Evolutionary conservation across 2,888 invertebrate species (phyloP).

Genomic region (Polyommatus icarus): DNA sequence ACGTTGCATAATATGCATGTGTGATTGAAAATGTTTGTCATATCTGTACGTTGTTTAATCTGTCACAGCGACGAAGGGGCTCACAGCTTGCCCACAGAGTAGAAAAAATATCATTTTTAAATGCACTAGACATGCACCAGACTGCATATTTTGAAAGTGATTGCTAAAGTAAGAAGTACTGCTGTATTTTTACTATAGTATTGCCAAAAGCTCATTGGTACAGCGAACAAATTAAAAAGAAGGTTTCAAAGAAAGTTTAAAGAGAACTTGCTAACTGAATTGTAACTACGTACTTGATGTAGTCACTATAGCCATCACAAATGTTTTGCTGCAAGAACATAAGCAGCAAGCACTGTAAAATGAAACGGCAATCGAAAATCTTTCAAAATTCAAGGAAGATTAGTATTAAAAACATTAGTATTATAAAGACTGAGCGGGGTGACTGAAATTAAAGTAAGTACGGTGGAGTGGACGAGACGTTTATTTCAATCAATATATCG

Average conservation of each 20-base stretch:
- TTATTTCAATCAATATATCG: too few species aligned
- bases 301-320: not conserved
- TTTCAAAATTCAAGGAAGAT: too few species aligned
- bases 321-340: not conserved
- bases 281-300: not conserved
- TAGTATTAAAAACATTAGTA: too few species aligned
- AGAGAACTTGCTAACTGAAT: not conserved
- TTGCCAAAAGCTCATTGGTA: not conserved
- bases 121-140: conserved; percentile 13
- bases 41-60: conserved; percentile 1
- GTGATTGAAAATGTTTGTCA: conserved; percentile 14
- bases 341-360: too few species aligned
- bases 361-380: too few species aligned
- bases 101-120: conserved; percentile 1
- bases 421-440: too few species aligned
- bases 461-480: too few species aligned
- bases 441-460: too few species aligned
- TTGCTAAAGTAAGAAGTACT: not conserved
- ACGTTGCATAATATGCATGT: not conserved
- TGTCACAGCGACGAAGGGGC: not conserved
- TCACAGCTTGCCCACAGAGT: not conserved
- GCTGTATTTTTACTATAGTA: not conserved
- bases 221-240: not conserved
- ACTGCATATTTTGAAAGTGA: conserved; percentile 8
- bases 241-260: not conserved